Base-by-base conservation (phyloP, 2,888 invertebrate species). In the Griposia aprilina region DNA sequence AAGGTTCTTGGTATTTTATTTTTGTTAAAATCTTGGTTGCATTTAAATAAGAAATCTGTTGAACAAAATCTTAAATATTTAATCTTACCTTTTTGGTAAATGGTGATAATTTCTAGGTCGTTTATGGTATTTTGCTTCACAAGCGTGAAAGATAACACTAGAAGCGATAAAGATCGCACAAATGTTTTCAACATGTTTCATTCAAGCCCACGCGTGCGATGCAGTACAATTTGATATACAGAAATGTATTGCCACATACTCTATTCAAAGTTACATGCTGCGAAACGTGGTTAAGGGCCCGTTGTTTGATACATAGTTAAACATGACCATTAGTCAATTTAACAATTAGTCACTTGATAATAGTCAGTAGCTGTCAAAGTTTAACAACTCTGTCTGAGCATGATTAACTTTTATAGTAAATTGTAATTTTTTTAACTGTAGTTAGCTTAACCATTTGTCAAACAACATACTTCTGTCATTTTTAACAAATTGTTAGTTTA, bases 171-270 rank as follows among this genome's bases (percentile, higher is more conserved):
- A 15, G 23, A 30, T 10, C 26, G 57, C 81, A 59, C 57, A 48
- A 72, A 20, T 59, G 17, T 26, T 57, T 74, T 48, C 48, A 70
- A 50, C 50, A 71, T 41, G 73, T n/a, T 13, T 13, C 48, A 72
- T 50, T 63, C 41, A 50, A 82, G 30, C 23, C n/a, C 75, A 50
- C 10, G 15, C 76, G 82, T 50, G 63, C 82, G 30, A n/a, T 59
- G 48, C 17, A 15, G 17, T 11, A 10, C 30, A 63, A 82, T 63
- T 57, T 41, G 23, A 63, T 30, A 50, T 55, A 36, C 48, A 48
- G 26, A 50, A 59, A 59, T 20, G 59, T 48, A 50, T 48, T 23
- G 36, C 60, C 41, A 13, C 62, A 78, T 50, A 26, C 52, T 52
- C 11, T 26, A 17, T 50, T 26, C 26, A 41, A 26, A 71, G 74